Evolutionary conservation across 1,140 invertebrate species (phyloP), one percentile per base, ranked within the genome.

Genomic region (Whitmania pigra): DNA sequence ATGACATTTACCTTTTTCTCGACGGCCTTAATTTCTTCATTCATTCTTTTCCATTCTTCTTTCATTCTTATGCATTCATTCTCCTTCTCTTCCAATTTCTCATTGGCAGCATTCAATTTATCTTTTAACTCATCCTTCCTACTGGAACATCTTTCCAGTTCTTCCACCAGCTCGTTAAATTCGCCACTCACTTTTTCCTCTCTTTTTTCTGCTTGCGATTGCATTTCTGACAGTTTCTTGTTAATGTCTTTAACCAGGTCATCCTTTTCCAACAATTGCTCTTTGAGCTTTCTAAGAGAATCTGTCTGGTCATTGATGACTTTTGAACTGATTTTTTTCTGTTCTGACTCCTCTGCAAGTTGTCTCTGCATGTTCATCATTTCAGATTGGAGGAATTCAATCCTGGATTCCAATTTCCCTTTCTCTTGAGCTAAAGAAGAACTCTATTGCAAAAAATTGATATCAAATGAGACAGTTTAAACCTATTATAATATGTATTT

Each of bases 191-290:
- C 22, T 7, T 63, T 31, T 31, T 22, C 57, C 22, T 31, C 29
- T 31, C 20, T 13, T n/a, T 63, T 31, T 31, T n/a, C 57, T 31
- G 18, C 13, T 18, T 11, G 11, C 22, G 22, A 15, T 63, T 63
- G 22, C 20, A 63, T 18, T 20, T 63, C 57, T 13, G 15, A 15
- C 11, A 63, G 57, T 13, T 63, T 63, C 57, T 63, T 31, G 11
- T 63, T n/a, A 13, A 0, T 22, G 22, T n/a, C 57, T 31, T 63
- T 63, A 13, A 25, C 22, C 20, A 9, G 57, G 0, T n/a, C 57
- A 63, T 49, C 43, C 43, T 49, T 49, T 49, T 49, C 43, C 43
- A 49, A 49, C 43, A 49, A 49, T 49, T 63, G 57, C 57, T 63
- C 57, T 63, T 63, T 63, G 11, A 63, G 29, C 22, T 63, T 63